A percentile compares a stretch with the other conserved stretches of the same genome.
Evolutionary conservation across 2,797 vertebrate species (phyloP).

Genomic region (Mionectes olivaceus): DNA sequence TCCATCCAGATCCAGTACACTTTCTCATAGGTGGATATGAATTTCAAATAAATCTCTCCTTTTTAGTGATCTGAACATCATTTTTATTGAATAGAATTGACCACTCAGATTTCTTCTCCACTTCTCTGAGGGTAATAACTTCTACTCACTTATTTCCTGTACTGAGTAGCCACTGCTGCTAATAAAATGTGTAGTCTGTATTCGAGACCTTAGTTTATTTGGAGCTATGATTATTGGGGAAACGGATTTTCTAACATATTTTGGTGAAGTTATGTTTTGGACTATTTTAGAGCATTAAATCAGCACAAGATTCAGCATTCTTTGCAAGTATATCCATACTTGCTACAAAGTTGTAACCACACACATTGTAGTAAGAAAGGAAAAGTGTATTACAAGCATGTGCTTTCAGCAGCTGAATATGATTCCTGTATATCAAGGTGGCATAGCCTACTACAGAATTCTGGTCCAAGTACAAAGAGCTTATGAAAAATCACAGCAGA

Average conservation of each 20-base stretch:
- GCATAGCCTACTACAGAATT: background rate
- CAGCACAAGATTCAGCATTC: background rate
- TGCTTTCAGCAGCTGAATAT: background rate
- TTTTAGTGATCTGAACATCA: background rate
- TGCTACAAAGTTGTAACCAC: background rate
- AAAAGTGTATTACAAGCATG: background rate
- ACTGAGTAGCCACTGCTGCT: background rate
- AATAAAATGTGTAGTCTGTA: background rate
- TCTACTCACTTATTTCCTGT: background rate
- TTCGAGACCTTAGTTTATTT: background rate
- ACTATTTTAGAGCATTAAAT: background rate
- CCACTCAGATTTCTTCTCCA: background rate
- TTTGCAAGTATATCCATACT: background rate
- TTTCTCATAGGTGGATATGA: background rate
- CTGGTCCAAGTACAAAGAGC: background rate
- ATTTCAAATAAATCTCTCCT: background rate
- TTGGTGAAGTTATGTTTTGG: background rate
- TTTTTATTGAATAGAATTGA: background rate
- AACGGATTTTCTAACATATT: background rate
- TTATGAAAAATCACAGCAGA: background rate
- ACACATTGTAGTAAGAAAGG: background rate
- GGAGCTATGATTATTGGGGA: background rate
- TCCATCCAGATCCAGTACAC: background rate
- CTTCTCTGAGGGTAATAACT: background rate
- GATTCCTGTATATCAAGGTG: background rate